Conservation (phyloP, 2,797 vertebrate genomes). For the Picus viridis region DNA sequence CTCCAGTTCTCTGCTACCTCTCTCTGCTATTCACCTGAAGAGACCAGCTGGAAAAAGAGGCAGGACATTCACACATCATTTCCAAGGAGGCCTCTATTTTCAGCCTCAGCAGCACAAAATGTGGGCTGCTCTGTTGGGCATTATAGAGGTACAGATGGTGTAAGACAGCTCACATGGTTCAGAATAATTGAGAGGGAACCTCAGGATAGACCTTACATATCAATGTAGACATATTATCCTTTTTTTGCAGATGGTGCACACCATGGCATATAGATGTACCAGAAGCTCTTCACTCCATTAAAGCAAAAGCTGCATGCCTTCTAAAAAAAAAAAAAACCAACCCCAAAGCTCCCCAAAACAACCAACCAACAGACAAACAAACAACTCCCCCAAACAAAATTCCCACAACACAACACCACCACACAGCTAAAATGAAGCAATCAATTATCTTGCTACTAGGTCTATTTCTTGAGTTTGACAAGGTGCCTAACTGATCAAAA, state of each 20-base stretch:
- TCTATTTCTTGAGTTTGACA: background rate
- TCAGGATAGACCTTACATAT: constrained; percentile 46
- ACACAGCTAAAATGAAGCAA: constrained; percentile 1
- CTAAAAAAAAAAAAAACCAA: background rate
- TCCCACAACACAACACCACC: background rate
- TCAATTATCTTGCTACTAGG: background rate
- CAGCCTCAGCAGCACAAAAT: background rate
- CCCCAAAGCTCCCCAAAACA: too few relatives aligned
- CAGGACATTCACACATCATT: background rate
- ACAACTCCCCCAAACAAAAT: background rate
- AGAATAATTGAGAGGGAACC: constrained; percentile 49
- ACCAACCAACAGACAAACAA: too few relatives aligned
- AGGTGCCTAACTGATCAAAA: background rate
- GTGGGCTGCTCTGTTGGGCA: background rate
- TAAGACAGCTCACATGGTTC: constrained; percentile 45
- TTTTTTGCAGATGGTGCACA: constrained; percentile 35
- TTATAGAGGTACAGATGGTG: constrained; percentile 38
- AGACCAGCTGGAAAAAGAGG: background rate
- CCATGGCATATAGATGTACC: background rate
- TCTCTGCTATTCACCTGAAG: background rate
- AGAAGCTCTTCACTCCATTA: background rate
- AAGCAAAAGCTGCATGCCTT: background rate
- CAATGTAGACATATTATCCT: background rate
- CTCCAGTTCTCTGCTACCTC: background rate
- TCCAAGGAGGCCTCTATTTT: background rate